phyloP scores from a whole-genome alignment of 2,113 vertebrate genomes.

The Pteronura brasiliensis region DNA sequence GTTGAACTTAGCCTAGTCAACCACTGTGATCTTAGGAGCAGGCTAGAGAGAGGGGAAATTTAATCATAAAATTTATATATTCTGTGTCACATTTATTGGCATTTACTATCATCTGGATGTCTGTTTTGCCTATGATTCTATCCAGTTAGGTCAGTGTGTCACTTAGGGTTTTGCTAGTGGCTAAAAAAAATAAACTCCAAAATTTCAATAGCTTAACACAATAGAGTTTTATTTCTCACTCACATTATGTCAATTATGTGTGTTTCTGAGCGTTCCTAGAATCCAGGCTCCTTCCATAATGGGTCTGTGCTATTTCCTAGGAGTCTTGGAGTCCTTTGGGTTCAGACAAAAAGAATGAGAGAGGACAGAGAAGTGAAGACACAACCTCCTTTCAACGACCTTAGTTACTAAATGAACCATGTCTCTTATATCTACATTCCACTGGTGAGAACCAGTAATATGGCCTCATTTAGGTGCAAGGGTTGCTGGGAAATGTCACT shows the following conservation, averaged over 20 bases:
- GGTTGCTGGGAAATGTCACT: neutral
- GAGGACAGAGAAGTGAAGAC: neutral
- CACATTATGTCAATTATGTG: neutral
- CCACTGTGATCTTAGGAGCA: neutral
- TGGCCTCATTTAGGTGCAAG: neutral
- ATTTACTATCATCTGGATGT: neutral
- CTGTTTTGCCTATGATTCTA: neutral
- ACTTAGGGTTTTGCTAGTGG: neutral
- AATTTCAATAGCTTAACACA: neutral
- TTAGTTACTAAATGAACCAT: neutral
- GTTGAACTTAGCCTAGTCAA: neutral
- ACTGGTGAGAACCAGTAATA: neutral
- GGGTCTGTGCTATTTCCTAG: neutral
- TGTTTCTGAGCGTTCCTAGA: neutral
- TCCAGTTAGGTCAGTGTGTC: neutral
- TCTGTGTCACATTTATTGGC: neutral
- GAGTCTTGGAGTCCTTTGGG: neutral
- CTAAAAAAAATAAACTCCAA: neutral
- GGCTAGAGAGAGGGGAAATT: neutral
- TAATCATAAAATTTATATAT: neutral
- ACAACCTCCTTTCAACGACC: neutral
- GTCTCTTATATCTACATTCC: neutral
- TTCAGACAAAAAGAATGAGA: constrained; percentile 5
- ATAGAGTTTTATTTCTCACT: neutral
- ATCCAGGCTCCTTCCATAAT: neutral